phyloP scores from a whole-genome alignment of 2,797 vertebrate genomes.

The Melanogrammus aeglefinus region DNA sequence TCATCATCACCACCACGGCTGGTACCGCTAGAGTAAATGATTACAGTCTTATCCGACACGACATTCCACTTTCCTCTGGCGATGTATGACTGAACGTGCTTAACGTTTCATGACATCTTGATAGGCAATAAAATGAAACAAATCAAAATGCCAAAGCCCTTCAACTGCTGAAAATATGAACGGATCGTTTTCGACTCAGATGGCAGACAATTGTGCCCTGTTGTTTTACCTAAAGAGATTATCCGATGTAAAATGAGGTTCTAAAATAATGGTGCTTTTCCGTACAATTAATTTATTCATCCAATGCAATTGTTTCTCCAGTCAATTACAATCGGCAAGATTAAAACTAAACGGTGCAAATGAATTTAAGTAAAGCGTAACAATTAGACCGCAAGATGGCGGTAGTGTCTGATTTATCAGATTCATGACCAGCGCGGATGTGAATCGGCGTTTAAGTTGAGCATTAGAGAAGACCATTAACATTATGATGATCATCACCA shows the following conservation, averaged over 20 bases:
- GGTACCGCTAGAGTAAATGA: not conserved
- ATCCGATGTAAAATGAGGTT: not conserved
- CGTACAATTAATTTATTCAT: not conserved
- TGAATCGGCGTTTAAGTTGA: conserved; percentile 4
- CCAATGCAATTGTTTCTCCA: not conserved
- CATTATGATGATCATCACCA: not conserved
- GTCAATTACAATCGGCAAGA: not conserved
- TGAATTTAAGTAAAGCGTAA: not conserved
- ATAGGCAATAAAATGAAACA: not conserved
- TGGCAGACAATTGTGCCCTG: not conserved
- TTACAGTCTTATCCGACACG: not conserved
- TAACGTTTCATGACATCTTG: not conserved
- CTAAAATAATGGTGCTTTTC: not conserved
- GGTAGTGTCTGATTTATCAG: conserved; percentile 24
- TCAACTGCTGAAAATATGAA: not conserved
- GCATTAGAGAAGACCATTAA: conserved; percentile 4
- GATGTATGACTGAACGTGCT: not conserved
- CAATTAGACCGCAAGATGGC: conserved; percentile 47
- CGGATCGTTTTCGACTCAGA: not conserved
- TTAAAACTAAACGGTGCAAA: not conserved
- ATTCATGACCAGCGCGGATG: not conserved
- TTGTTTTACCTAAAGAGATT: not conserved
- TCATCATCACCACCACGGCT: not conserved
- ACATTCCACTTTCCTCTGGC: not conserved
- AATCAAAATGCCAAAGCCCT: not conserved